Evolutionary conservation across 2,113 vertebrate genomes (phyloP), one percentile per base, ranked within the genome.

Genomic region (Oncorhynchus keta): DNA sequence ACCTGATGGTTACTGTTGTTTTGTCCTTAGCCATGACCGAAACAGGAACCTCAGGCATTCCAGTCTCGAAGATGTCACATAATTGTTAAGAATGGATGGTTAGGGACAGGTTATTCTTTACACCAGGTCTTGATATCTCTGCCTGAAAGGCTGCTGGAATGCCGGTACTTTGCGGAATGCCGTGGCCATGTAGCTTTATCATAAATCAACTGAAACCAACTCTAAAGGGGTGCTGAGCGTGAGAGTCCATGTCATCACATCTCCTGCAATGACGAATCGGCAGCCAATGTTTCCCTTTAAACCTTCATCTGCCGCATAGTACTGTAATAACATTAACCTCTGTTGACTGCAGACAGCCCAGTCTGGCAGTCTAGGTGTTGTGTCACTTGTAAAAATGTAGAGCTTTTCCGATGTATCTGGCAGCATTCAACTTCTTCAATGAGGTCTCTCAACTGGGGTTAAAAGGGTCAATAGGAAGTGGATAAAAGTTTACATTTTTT

Each of bases 1-100:
- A 64, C 62, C 69, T 76, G 82, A 78, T 76, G 22, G 78, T 74
- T 80, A 62, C 65, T 73, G 78, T 76, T 83, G 75, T 80, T 74
- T 74, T 80, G 75, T 74, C 70, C 64, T 78, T 70, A 57, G 39
- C 73, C 14, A 28, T 76, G 82, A 84, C 85, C 78, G 3, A 78
- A 66, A 6, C 61, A 75, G 76, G 71, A 82, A 84, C 84, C 45
- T 30, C 30, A 75, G 71, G 62, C 74, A 84, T 76, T 82, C 51
- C 72, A 39, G 30, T 26, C 66, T 28, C 16, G 48, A 72, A 78
- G 9, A 77, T 67, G 32, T 24, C 22, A 72, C 68, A 78, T 32
- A 76, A 66, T 68, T 71, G 61, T 74, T 75, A 49, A 79, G 65
- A 81, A 22, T 22, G 30, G 32, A 18, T 67, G 75, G 32, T 69